Evolutionary conservation across 2,888 invertebrate genomes (phyloP).

Genomic region (Zaprionus lineosus): DNA sequence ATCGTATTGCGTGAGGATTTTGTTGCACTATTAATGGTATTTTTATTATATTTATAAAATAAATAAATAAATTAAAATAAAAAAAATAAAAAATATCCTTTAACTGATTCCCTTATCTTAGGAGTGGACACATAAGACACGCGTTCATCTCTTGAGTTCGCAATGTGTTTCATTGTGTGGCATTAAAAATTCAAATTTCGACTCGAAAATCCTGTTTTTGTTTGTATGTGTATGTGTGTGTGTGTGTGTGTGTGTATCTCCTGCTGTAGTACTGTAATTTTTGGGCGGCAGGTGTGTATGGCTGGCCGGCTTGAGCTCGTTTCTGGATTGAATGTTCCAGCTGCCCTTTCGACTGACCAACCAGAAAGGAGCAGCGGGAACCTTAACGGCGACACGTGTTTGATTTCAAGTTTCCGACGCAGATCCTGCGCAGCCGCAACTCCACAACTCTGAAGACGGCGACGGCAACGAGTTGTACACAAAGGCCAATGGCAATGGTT

Average conservation of each 20-base stretch:
- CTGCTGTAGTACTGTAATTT: constrained; percentile 57
- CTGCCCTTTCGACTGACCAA: constrained; percentile 60
- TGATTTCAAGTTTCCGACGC: constrained; percentile 71
- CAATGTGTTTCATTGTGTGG: constrained; percentile 23
- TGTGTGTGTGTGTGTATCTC: constrained; percentile 28
- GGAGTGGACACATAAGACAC: neutral
- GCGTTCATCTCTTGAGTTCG: constrained; percentile 6
- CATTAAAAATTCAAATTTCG: constrained; percentile 64
- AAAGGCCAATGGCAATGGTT: constrained; percentile 48
- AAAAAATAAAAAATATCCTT: too few species aligned
- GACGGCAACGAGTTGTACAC: constrained; percentile 26
- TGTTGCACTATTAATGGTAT: too few species aligned
- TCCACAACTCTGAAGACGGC: constrained; percentile 4
- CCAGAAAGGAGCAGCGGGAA: constrained; percentile 56
- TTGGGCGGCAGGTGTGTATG: constrained; percentile 68
- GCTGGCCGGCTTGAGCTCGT: constrained; percentile 23
- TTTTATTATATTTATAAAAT: too few species aligned
- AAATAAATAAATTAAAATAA: too few species aligned
- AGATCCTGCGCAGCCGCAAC: constrained; percentile 67
- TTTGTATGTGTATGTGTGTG: neutral
- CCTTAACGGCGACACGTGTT: constrained; percentile 74
- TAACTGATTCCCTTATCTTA: neutral
- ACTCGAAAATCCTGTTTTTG: constrained; percentile 65
- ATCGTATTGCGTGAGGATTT: too few species aligned
- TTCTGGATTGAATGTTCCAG: constrained; percentile 37